Conservation (phyloP, 37 sponge, comb jelly and placozoan genomes). For the Axinella damicornis region DNA sequence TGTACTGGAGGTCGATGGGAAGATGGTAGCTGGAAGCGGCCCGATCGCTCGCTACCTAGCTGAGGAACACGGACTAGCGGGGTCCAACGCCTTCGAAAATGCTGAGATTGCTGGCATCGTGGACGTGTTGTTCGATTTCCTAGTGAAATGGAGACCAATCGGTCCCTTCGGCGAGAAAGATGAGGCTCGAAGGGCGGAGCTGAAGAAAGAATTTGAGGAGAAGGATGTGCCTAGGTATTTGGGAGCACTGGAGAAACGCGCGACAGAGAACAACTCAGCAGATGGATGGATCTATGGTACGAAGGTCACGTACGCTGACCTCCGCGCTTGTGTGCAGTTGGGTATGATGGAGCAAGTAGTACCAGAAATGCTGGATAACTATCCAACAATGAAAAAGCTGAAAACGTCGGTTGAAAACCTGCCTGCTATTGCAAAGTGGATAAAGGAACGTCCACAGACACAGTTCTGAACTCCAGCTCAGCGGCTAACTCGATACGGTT, state of each 20-base stretch:
- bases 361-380: constrained; percentile 17
- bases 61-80: constrained; percentile 63
- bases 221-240: constrained; percentile 5
- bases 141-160: not conserved
- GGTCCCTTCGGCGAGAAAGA: constrained; percentile 34
- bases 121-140: constrained; percentile 38
- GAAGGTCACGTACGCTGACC: constrained; percentile 47
- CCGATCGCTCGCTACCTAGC: constrained; percentile 62
- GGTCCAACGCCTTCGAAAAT: constrained; percentile 46
- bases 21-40: constrained; percentile 50
- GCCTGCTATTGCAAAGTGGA: constrained; percentile 69
- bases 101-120: constrained; percentile 36
- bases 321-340: not conserved
- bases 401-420: constrained; percentile 29
- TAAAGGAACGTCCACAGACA: constrained; percentile 61
- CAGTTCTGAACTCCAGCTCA: constrained; percentile 6
- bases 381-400: constrained; percentile 39
- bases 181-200: constrained; percentile 38
- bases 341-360: not conserved
- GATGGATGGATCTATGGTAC: constrained; percentile 48
- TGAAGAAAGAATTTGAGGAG: constrained; percentile 26
- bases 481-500: no score
- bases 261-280: not conserved
- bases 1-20: constrained; percentile 73
- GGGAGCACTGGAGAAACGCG: constrained; percentile 25